These are phyloP conservation scores for Limonius californicus DNA, from an alignment of 1,140 invertebrate genomes.

Conservation along the genomic window DNA sequence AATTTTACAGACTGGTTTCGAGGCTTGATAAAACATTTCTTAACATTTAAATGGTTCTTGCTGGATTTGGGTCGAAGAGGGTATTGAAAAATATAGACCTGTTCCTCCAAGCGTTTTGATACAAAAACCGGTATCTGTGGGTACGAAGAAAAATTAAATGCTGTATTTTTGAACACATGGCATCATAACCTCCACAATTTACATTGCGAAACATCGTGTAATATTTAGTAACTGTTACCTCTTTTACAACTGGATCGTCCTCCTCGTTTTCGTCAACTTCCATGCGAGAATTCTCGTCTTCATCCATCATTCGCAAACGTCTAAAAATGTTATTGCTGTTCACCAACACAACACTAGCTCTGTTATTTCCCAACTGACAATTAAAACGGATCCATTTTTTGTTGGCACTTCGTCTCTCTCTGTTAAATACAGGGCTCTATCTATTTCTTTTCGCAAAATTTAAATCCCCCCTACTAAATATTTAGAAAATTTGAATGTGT, in stretches of 20 bases:
- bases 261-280: conserved; percentile 16
- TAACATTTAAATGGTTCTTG: conserved; percentile 54
- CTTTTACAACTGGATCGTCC: conserved; percentile 38
- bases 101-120: conserved; percentile 69
- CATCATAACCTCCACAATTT: conserved; percentile 22
- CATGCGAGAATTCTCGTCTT: background rate
- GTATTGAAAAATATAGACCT: conserved; percentile 78
- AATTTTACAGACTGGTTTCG: conserved; percentile 61
- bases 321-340: background rate
- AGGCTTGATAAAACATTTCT: conserved; percentile 67
- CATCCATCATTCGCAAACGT: background rate
- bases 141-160: background rate
- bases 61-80: conserved; percentile 62
- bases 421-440: background rate
- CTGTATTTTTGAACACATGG: conserved; percentile 27
- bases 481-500: no score
- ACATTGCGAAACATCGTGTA: conserved; percentile 11
- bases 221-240: conserved; percentile 28
- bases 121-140: conserved; percentile 78
- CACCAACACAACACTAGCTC: background rate
- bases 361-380: background rate
- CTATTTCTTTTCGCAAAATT: background rate
- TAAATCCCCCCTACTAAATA: no score
- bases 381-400: background rate
- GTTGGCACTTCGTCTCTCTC: background rate